Percentiles rank a stretch among this genome's conserved stretches.
These are phyloP conservation scores for mouse (Mus musculus) DNA, from an alignment of 2,113 vertebrate species.

Conservation along the genomic window GRCm39 chr9:60382501-60383000, in stretches of 20 bases:
- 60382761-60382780: background rate
- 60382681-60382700: background rate
- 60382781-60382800: background rate
- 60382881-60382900: background rate
- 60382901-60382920: background rate
- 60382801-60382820: background rate
- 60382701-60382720: background rate
- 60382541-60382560: background rate
- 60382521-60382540: background rate
- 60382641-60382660: background rate
- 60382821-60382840: background rate
- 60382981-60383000: background rate
- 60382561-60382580: background rate
- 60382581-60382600: background rate
- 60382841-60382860: background rate
- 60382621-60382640: background rate
- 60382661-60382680: background rate
- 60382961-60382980: background rate
- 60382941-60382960: background rate
- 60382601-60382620: background rate
- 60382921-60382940: background rate
- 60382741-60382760: background rate
- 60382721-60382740: background rate
- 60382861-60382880: background rate
- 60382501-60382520: background rate